Conservation (phyloP, 2,113 vertebrate genomes). For the Varanus komodoensis region DNA sequence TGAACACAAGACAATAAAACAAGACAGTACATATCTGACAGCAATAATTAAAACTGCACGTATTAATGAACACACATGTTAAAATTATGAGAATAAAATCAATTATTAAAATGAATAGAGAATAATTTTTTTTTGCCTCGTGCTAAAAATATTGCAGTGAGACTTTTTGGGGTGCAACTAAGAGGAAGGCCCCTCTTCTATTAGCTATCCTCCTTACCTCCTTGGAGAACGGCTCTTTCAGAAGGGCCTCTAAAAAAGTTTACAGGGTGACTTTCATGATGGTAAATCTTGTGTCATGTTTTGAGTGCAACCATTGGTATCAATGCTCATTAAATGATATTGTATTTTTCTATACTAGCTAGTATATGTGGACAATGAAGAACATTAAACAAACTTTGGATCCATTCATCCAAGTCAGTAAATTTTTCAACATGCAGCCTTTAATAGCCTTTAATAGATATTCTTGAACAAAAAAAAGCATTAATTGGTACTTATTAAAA, state of each 20-base stretch:
- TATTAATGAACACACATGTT: too few species aligned
- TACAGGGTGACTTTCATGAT: constrained; percentile 19
- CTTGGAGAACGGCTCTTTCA: too few species aligned
- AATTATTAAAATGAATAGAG: too few species aligned
- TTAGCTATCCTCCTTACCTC: too few species aligned
- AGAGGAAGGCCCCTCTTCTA: too few species aligned
- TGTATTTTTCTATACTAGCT: background rate
- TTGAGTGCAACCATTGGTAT: constrained; percentile 9
- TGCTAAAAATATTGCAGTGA: too few species aligned
- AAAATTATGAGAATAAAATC: too few species aligned
- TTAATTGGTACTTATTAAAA: constrained; percentile 27
- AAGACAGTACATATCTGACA: too few species aligned
- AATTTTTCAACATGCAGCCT: background rate
- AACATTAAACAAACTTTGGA: constrained; percentile 35
- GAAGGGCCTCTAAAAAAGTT: background rate
- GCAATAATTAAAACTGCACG: too few species aligned
- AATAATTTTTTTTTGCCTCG: too few species aligned
- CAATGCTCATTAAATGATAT: constrained; percentile 44
- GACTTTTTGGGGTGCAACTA: too few species aligned
- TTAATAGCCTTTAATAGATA: background rate
- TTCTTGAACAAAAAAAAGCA: constrained; percentile 16
- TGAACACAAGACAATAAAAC: too few species aligned
- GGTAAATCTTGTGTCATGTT: constrained; percentile 34
- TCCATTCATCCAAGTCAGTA: constrained; percentile 7
- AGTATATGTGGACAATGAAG: constrained; percentile 11